These are phyloP conservation scores for Siphlonurus alternatus DNA, from an alignment of 2,888 invertebrate genomes.

Conservation along the genomic window DNA sequence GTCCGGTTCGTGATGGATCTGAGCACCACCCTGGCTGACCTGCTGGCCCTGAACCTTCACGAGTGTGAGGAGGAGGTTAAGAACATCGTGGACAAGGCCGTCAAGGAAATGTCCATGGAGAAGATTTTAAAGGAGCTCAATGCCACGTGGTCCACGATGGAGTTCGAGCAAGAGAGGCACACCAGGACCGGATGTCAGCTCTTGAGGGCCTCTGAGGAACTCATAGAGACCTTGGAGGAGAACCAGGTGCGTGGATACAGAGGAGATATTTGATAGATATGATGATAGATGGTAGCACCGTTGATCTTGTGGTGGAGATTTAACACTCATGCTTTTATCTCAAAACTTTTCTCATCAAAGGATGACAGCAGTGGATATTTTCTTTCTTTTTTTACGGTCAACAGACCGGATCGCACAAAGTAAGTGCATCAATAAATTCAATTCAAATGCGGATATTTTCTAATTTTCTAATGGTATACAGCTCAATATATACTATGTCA, in stretches of 20 bases:
- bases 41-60: slow-evolving; percentile 80
- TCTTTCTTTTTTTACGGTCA: too few relatives aligned
- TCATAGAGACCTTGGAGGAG: slow-evolving; percentile 93
- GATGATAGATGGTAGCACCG: too few relatives aligned
- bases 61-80: slow-evolving; percentile 96
- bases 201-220: slow-evolving; percentile 80
- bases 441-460: too few relatives aligned
- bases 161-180: slow-evolving; percentile 81
- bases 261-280: background rate
- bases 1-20: slow-evolving; percentile 88
- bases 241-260: slow-evolving; percentile 55
- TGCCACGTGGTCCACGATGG: slow-evolving; percentile 83
- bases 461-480: too few relatives aligned
- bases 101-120: slow-evolving; percentile 98
- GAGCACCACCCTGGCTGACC: slow-evolving; percentile 79
- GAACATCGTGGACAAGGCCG: slow-evolving; percentile 94
- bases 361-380: too few relatives aligned
- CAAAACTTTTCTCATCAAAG: background rate
- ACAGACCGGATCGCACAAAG: too few relatives aligned
- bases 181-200: slow-evolving; percentile 71
- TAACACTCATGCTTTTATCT: too few relatives aligned
- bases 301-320: too few relatives aligned
- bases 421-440: too few relatives aligned
- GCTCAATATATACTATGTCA: too few relatives aligned
- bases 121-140: slow-evolving; percentile 80